These are phyloP conservation scores for Galerucella calmariensis DNA, from an alignment of 2,888 invertebrate species.

Conservation along the genomic window DNA sequence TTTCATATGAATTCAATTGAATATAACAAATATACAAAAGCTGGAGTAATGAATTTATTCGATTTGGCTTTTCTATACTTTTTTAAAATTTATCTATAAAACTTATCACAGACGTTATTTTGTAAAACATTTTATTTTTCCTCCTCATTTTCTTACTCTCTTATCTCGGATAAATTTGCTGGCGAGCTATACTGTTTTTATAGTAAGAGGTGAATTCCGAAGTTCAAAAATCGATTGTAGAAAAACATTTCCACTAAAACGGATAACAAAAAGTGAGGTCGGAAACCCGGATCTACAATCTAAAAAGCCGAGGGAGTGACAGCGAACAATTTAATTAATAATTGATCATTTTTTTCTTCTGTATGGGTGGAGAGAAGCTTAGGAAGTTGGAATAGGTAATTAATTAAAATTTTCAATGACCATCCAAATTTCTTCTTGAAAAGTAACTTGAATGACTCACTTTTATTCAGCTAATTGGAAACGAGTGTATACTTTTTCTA, in stretches of 20 bases:
- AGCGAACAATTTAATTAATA: conserved; percentile 5
- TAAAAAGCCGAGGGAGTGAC: not conserved
- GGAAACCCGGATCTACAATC: not conserved
- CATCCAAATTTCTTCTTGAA: too few relatives aligned
- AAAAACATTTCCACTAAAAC: conserved; percentile 7
- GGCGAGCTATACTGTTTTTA: not conserved
- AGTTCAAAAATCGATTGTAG: conserved; percentile 4
- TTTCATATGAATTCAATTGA: too few relatives aligned
- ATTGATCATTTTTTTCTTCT: not conserved
- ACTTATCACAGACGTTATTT: not conserved
- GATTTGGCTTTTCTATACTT: not conserved
- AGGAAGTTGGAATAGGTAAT: not conserved
- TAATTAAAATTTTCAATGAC: too few relatives aligned
- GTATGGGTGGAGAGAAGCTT: not conserved
- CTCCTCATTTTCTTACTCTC: not conserved
- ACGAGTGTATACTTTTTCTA: too few relatives aligned
- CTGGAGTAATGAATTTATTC: not conserved
- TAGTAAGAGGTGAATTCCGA: conserved; percentile 13
- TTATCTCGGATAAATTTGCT: not conserved
- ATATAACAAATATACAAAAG: not conserved
- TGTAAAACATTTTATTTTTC: not conserved
- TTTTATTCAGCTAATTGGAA: too few relatives aligned
- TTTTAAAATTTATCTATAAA: not conserved
- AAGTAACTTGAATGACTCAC: too few relatives aligned
- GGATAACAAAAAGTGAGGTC: conserved; percentile 10